Conservation (phyloP, 2,113 vertebrate species). For the Actinemys pallida region DNA sequence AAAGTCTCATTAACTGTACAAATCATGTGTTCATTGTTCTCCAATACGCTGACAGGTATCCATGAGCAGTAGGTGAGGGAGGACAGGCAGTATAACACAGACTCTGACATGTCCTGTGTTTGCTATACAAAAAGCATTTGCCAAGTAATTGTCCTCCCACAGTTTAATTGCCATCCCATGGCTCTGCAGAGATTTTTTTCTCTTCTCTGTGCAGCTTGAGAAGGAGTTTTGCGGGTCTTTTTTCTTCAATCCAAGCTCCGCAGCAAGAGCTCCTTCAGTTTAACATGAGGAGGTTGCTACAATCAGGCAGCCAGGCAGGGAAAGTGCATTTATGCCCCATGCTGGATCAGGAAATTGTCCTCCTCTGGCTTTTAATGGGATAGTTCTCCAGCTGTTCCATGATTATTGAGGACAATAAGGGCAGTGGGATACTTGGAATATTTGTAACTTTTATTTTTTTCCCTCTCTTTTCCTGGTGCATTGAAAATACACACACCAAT, state of each 20-base stretch:
- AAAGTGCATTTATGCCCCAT: slow-evolving; percentile 45
- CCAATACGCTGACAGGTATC: background rate
- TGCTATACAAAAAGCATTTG: background rate
- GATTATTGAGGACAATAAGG: slow-evolving; percentile 68
- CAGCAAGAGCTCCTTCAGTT: slow-evolving; percentile 67
- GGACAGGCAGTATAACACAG: background rate
- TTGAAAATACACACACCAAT: slow-evolving; percentile 31
- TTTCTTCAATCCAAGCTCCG: slow-evolving; percentile 28
- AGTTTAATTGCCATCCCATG: background rate
- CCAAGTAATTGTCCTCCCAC: slow-evolving; percentile 17
- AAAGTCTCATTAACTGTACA: background rate
- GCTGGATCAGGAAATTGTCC: slow-evolving; percentile 61
- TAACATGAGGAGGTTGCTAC: slow-evolving; percentile 27
- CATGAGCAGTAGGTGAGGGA: background rate
- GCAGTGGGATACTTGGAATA: slow-evolving; percentile 52
- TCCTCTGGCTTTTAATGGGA: background rate
- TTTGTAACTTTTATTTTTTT: background rate
- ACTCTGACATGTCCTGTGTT: slow-evolving; percentile 5
- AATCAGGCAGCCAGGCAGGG: slow-evolving; percentile 58
- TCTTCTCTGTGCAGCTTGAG: background rate
- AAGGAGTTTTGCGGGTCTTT: background rate
- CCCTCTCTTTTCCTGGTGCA: background rate
- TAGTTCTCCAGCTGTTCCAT: slow-evolving; percentile 70
- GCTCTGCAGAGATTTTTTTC: background rate
- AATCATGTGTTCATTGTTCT: background rate